Evolutionary conservation across 2,797 vertebrate species (phyloP).

Genomic region (Anableps anableps): DNA sequence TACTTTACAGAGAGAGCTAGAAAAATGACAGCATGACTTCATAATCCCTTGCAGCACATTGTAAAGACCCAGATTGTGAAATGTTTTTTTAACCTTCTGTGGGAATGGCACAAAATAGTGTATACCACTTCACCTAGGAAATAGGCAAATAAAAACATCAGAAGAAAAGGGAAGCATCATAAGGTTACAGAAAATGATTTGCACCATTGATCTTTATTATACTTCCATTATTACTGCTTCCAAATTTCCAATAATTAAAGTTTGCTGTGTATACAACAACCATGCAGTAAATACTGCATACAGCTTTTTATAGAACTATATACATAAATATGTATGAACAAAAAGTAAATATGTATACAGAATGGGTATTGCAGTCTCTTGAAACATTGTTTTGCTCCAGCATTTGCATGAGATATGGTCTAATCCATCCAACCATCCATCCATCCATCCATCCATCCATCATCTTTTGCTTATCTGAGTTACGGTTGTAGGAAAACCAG

Average conservation of each 20-base stretch:
- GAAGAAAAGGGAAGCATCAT: background rate
- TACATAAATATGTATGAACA: background rate
- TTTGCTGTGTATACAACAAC: background rate
- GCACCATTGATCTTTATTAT: background rate
- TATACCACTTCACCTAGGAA: background rate
- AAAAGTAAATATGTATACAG: background rate
- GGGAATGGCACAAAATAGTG: constrained; percentile 13
- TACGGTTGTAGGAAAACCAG: too few species aligned
- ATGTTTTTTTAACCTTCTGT: constrained; percentile 19
- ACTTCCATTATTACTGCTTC: background rate
- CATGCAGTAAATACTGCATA: background rate
- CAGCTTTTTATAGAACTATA: background rate
- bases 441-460: background rate
- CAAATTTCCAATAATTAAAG: background rate
- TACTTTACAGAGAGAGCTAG: constrained; percentile 44
- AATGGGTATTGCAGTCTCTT: background rate
- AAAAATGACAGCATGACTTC: constrained; percentile 60
- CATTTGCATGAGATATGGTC: background rate
- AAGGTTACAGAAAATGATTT: background rate
- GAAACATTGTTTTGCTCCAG: background rate
- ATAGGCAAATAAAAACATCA: background rate
- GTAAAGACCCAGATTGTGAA: constrained; percentile 23
- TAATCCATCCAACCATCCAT: background rate
- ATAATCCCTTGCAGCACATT: constrained; percentile 44
- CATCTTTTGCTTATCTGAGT: too few species aligned